Conservation (phyloP, 2,888 invertebrate species). For the Nemurella pictetii region DNA sequence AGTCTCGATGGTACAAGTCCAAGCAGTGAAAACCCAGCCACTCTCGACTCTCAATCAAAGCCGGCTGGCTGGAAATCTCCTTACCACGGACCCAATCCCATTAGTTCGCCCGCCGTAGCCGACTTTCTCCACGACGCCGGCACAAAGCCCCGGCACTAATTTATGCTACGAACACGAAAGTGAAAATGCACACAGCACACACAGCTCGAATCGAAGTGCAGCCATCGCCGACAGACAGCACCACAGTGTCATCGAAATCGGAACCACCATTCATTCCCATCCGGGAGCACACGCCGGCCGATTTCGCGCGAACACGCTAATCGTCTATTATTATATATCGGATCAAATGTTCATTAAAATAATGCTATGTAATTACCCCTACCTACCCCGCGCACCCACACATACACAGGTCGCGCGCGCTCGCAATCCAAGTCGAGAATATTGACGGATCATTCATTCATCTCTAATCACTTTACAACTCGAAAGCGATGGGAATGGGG, state of each 20-base stretch:
- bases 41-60: too few species aligned
- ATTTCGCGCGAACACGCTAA: background rate
- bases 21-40: too few species aligned
- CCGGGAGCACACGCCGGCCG: background rate
- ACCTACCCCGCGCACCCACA: background rate
- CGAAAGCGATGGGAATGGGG: slow-evolving; percentile 13
- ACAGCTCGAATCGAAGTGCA: background rate
- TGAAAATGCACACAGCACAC: background rate
- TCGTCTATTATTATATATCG: slow-evolving; percentile 9
- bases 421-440: too few species aligned
- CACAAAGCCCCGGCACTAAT: background rate
- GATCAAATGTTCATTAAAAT: slow-evolving; percentile 7
- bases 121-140: background rate
- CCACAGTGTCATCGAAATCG: background rate
- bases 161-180: background rate
- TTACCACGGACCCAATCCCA: background rate
- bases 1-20: too few species aligned
- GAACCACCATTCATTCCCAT: background rate
- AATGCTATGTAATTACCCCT: slow-evolving; percentile 4
- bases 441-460: slow-evolving; percentile 30
- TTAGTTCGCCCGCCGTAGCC: background rate
- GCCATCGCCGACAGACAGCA: background rate
- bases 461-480: slow-evolving; percentile 30
- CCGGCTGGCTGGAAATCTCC: background rate
- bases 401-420: too few species aligned